A percentile compares a stretch with the other conserved stretches of the same genome.
These are phyloP conservation scores for Euphydryas editha DNA, from an alignment of 2,888 invertebrate species.

Conservation along the genomic window DNA sequence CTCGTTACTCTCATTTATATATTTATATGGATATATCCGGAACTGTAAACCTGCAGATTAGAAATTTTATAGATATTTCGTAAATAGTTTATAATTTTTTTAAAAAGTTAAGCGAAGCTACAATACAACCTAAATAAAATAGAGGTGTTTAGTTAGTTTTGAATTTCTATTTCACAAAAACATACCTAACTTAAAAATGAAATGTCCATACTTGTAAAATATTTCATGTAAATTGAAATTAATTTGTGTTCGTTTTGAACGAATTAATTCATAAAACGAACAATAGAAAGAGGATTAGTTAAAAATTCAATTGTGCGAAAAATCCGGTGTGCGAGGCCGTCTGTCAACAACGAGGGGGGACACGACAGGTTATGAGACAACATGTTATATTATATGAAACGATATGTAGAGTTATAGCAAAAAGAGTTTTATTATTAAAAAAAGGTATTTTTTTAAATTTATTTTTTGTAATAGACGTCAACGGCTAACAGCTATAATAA, in stretches of 20 bases:
- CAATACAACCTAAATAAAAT: too few species aligned
- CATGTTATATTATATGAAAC: neutral
- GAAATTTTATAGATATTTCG: too few species aligned
- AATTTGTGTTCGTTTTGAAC: conserved; percentile 39
- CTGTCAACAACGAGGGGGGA: conserved; percentile 45
- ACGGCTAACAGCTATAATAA: too few species aligned
- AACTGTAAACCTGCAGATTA: too few species aligned
- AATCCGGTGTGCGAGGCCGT: conserved; percentile 53
- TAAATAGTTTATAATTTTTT: too few species aligned
- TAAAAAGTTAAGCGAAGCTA: too few species aligned
- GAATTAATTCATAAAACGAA: conserved; percentile 60
- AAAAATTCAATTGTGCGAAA: conserved; percentile 77
- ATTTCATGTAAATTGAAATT: conserved; percentile 22
- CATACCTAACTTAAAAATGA: neutral
- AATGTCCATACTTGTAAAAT: neutral
- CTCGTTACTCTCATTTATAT: too few species aligned
- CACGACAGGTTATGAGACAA: neutral
- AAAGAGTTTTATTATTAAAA: neutral
- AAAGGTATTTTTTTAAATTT: neutral
- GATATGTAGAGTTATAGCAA: neutral
- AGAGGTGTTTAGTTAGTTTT: too few species aligned
- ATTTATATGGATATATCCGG: too few species aligned
- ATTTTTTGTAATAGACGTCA: too few species aligned
- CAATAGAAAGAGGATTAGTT: conserved; percentile 67
- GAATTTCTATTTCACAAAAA: too few species aligned